Evolutionary conservation across 2,797 vertebrate genomes (phyloP), one percentile per base, ranked within the genome.

Genomic region (Meriones psammophilus): DNA sequence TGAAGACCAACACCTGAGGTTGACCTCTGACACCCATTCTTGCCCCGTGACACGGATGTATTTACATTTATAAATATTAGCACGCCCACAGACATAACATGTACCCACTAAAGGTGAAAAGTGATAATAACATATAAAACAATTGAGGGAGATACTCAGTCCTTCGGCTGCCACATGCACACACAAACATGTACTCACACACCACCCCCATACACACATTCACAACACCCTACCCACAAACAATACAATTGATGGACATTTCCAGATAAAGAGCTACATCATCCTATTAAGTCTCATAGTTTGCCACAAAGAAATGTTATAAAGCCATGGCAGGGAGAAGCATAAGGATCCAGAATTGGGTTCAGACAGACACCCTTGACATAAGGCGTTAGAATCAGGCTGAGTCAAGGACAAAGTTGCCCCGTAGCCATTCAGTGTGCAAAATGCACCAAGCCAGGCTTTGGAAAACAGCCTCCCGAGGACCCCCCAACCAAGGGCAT

Each of bases 231-330:
- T 14, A 22, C 17, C 36, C 28, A 60, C 62, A 88, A 66, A 94
- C 85, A 76, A 17, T 20, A 24, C 94, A 88, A 94, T 88, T 89
- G 94, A 88, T 91, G 78, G 79, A 39, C 3, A n/a, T 60, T 39
- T 28, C 39, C 17, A 36, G 36, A n/a, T 84, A 60, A 28, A 80
- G 36, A 88, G 69, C 22, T 30, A 14, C 1, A 13, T n/a, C 56
- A 66, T 85, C 68, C 78, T 69, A 6, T 66, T 69, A 77, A 74
- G 46, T 62, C 14, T 39, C 36, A 39, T 33, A 71, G 33, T 87
- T 95, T 97, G 4, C 79, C 60, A 60, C 74, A 14, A 93, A 69
- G 83, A 95, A 94, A 89, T 95, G 69, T 80, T 73, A 36, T 64
- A 71, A 2, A 26, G 30, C 58, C 76, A 69, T 71, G 68, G 39